These are phyloP conservation scores for Panzeria rudis DNA, from an alignment of 2,888 invertebrate genomes.

Conservation along the genomic window DNA sequence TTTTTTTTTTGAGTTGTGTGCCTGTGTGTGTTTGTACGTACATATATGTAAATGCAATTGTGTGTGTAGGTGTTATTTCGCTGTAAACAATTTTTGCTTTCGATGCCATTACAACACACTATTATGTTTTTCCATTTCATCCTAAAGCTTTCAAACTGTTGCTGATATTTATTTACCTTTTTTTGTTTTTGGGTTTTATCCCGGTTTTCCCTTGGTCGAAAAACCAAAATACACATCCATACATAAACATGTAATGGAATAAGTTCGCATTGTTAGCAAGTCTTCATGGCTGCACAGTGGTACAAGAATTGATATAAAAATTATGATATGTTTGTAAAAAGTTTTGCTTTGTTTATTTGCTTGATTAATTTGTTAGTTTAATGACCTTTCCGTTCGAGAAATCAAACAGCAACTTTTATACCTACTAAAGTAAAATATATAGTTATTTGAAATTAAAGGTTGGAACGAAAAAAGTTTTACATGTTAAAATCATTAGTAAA, in stretches of 20 bases:
- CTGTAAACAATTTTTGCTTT: constrained; percentile 15
- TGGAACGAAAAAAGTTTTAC: too few relatives aligned
- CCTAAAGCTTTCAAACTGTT: constrained; percentile 69
- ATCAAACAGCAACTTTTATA: neutral
- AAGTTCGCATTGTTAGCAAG: neutral
- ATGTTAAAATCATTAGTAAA: too few relatives aligned
- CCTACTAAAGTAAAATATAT: too few relatives aligned
- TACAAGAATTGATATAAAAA: neutral
- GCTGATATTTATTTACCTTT: constrained; percentile 66
- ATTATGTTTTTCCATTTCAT: constrained; percentile 8
- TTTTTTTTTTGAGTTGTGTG: neutral
- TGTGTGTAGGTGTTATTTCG: constrained; percentile 21
- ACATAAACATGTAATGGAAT: neutral
- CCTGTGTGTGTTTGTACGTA: constrained; percentile 12
- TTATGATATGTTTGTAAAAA: neutral
- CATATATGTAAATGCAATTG: neutral
- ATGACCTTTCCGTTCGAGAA: neutral
- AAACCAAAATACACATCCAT: constrained; percentile 11
- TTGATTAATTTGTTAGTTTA: constrained; percentile 15
- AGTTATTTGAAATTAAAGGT: too few relatives aligned
- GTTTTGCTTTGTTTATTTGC: neutral
- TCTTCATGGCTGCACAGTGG: constrained; percentile 22
- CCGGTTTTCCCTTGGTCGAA: constrained; percentile 49
- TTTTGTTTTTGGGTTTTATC: constrained; percentile 51
- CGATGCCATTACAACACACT: neutral